Base-by-base conservation (phyloP, 2,888 invertebrate species). In the Pyralis farinalis region DNA sequence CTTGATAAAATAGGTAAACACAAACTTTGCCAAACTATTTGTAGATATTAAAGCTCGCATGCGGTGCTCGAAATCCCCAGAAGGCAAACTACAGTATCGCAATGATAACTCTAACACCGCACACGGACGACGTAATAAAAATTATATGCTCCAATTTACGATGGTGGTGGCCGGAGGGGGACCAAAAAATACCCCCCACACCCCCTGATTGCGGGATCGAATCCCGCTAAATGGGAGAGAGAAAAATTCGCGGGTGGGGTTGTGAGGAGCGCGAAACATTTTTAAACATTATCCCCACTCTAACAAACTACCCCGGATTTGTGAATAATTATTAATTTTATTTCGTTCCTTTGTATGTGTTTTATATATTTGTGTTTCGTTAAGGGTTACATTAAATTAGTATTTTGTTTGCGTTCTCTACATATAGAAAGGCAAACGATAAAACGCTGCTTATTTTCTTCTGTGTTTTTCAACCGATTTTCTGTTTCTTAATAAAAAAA, bases 61-160 rank as follows among this genome's bases (percentile, higher is more conserved):
- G n/a, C n/a, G n/a, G n/a, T n/a, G n/a, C n/a, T n/a, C 4, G 5
- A 20, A 4, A 16, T 16, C 16, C 16, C 16, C 12, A 29, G 35
- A 35, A 37, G 42, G 42, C 44, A 43, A 34, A 43, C 44, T 44
- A 37, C 34, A 46, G 49, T 47, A 37, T 40, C 40, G 47, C 51
- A 58, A 64, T 63, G 61, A 63, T 62, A 69, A 64, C 71, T 47
- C 46, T 43, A 69, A 60, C 80, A n/a, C 4, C 21, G 75, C 71
- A 80, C 71, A 82, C 83, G 83, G 81, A 75, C 71, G 66, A 65
- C 70, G 87, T 86, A 88, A 88, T 88, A 88, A 88, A 88, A 88
- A 88, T 88, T 88, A 88, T 88, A 88, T 87, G 87, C 87, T 85
- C 85, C 88, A 87, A 88, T 88, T 88, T 88, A 87, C 86, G 86